A percentile compares a stretch with the other conserved stretches of the same genome.
Evolutionary conservation across 1,140 invertebrate species (phyloP).

Genomic region (Scaptodrosophila lebanonensis): DNA sequence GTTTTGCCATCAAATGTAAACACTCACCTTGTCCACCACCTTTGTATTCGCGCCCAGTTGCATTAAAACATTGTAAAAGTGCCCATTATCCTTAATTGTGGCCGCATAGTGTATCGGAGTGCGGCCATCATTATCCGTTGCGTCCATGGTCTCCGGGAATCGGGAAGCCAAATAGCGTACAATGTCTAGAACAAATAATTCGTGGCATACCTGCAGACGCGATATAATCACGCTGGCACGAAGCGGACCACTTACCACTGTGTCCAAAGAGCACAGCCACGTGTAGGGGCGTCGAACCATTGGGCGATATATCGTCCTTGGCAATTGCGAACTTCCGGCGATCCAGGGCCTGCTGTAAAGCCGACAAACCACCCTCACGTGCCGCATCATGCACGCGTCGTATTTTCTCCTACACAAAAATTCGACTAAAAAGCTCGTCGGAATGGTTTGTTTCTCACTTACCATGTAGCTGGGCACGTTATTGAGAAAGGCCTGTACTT

Average conservation of each 20-base stretch:
- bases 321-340: slow-evolving; percentile 93
- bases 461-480: slow-evolving; percentile 95
- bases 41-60: slow-evolving; percentile 91
- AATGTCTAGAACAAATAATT: slow-evolving; percentile 65
- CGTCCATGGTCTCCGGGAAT: slow-evolving; percentile 90
- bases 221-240: background rate
- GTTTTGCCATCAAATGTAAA: background rate
- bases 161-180: slow-evolving; percentile 83
- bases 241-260: slow-evolving; percentile 77
- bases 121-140: slow-evolving; percentile 87
- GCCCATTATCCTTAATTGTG: slow-evolving; percentile 89
- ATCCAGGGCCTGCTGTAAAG: slow-evolving; percentile 91
- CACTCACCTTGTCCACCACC: slow-evolving; percentile 87
- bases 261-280: slow-evolving; percentile 91
- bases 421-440: too few relatives aligned
- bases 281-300: slow-evolving; percentile 94
- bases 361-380: slow-evolving; percentile 89
- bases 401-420: slow-evolving; percentile 86
- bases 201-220: background rate
- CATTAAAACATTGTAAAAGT: slow-evolving; percentile 90
- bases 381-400: slow-evolving; percentile 91
- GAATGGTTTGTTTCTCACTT: too few relatives aligned
- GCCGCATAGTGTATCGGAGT: slow-evolving; percentile 95
- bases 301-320: slow-evolving; percentile 86
- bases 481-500: slow-evolving; percentile 92